phyloP scores from a whole-genome alignment of 2,888 invertebrate species.

The Macrophya alboannulata region DNA sequence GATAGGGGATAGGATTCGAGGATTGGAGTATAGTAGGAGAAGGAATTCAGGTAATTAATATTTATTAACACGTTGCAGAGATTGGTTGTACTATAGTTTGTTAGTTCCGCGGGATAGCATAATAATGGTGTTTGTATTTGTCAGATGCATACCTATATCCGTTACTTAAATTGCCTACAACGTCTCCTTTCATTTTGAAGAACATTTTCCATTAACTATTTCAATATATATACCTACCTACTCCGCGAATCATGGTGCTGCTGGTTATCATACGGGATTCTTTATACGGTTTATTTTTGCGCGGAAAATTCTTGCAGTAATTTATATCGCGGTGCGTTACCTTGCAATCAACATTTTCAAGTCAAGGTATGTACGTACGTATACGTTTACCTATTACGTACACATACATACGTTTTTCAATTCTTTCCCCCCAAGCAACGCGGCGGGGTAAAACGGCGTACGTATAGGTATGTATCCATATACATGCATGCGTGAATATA shows the following conservation, averaged over 20 bases:
- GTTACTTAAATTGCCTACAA: background rate
- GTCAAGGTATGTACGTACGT: background rate
- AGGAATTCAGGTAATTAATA: background rate
- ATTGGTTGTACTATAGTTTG: background rate
- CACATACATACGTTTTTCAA: background rate
- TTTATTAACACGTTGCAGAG: conserved; percentile 5
- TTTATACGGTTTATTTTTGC: too few relatives aligned
- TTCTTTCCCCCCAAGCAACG: background rate
- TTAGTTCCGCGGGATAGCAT: background rate
- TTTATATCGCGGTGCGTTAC: conserved; percentile 10
- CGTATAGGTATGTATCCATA: background rate
- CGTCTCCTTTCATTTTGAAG: background rate
- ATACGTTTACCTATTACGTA: background rate
- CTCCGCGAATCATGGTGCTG: background rate
- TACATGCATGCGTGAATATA: background rate
- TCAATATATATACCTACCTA: background rate
- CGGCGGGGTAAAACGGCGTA: background rate
- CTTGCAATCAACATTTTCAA: conserved; percentile 20
- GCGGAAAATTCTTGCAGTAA: conserved; percentile 15
- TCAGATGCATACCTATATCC: background rate
- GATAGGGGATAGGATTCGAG: conserved; percentile 16
- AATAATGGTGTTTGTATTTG: background rate
- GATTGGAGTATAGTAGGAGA: background rate
- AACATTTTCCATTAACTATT: background rate
- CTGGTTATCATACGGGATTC: background rate